Conservation (phyloP, 2,888 invertebrate genomes). For the Portevinia maculata region DNA sequence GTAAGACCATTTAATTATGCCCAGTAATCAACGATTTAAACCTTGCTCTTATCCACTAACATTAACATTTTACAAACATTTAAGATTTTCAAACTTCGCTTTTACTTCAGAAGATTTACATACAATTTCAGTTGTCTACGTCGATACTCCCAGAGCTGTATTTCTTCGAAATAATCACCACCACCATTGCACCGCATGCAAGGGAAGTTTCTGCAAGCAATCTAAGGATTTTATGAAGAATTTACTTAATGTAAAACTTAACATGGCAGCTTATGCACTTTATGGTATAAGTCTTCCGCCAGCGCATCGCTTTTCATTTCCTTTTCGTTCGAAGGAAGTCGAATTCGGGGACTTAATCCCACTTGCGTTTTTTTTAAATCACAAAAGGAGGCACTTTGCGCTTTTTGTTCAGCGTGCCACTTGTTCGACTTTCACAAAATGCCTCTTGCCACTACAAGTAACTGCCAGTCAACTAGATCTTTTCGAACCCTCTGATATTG, state of each 20-base stretch:
- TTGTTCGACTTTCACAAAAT: background rate
- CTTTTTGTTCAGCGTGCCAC: constrained; percentile 30
- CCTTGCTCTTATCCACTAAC: background rate
- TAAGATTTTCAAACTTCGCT: constrained; percentile 49
- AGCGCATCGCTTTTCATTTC: background rate
- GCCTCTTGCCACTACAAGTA: constrained; percentile 21
- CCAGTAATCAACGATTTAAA: constrained; percentile 24
- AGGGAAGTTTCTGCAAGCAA: constrained; percentile 3
- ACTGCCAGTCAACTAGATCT: constrained; percentile 34
- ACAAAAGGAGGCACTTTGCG: constrained; percentile 52
- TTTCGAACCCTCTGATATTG: constrained; percentile 30
- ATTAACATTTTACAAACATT: constrained; percentile 4
- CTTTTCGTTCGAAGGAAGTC: constrained; percentile 9
- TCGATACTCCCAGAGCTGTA: background rate
- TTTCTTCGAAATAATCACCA: constrained; percentile 13
- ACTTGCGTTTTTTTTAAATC: constrained; percentile 37
- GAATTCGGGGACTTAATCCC: constrained; percentile 54
- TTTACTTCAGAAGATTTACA: constrained; percentile 58
- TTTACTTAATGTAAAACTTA: constrained; percentile 58
- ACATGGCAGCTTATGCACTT: constrained; percentile 60
- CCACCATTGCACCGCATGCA: constrained; percentile 20
- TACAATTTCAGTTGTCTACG: constrained; percentile 34
- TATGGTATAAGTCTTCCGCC: constrained; percentile 4
- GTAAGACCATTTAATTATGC: background rate
- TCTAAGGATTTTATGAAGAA: constrained; percentile 24